Percentiles rank a stretch among this genome's conserved stretches.
Conservation (phyloP, 2,888 invertebrate genomes). For the Tuta absoluta region DNA sequence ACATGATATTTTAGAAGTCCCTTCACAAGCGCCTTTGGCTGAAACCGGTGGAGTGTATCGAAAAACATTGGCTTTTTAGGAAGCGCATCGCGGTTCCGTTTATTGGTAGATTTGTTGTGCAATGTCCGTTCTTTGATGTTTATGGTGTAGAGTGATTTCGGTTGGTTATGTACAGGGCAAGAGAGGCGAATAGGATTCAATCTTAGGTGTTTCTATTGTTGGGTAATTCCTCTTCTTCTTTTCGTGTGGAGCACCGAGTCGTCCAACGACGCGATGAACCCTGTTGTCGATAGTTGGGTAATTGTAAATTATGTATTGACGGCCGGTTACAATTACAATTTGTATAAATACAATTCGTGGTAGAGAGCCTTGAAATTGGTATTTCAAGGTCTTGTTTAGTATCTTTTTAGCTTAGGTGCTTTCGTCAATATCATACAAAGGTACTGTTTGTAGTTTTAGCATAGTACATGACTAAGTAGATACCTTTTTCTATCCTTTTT, state of each 20-base stretch:
- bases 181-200: background rate
- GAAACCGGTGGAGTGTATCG: constrained; percentile 3
- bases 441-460: no score
- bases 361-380: constrained; percentile 12
- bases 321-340: background rate
- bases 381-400: background rate
- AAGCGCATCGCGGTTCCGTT: constrained; percentile 9
- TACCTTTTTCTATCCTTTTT: no score
- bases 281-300: constrained; percentile 1
- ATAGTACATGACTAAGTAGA: no score
- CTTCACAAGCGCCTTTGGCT: background rate
- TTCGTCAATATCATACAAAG: background rate
- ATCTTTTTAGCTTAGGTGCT: background rate
- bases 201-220: background rate
- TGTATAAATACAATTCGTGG: background rate
- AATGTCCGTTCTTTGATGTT: constrained; percentile 20
- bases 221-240: no score
- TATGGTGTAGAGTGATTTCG: background rate
- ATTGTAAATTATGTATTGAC: background rate
- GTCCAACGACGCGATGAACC: no score
- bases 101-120: constrained; percentile 16
- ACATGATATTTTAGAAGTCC: constrained; percentile 20
- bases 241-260: no score
- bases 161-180: background rate
- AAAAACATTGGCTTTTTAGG: constrained; percentile 17